These are phyloP conservation scores for Agonopterix heracliana DNA, from an alignment of 2,888 invertebrate genomes.

Conservation along the genomic window DNA sequence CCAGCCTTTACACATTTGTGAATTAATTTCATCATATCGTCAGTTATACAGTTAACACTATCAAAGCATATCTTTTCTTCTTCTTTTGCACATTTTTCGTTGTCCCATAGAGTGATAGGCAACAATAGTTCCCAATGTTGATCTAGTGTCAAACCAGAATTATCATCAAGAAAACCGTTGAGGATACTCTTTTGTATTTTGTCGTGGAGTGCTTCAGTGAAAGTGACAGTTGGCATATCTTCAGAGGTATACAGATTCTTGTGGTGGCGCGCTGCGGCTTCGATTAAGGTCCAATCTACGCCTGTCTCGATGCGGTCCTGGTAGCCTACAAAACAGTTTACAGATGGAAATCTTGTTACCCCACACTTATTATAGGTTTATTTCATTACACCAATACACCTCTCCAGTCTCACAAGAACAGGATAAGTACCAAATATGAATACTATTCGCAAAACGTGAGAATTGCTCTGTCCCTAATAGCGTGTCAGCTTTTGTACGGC, in stretches of 20 bases:
- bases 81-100: constrained; percentile 45
- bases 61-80: constrained; percentile 53
- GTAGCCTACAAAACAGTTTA: constrained; percentile 36
- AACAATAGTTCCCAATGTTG: constrained; percentile 53
- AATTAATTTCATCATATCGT: constrained; percentile 43
- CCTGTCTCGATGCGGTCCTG: constrained; percentile 52
- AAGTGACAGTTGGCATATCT: constrained; percentile 30
- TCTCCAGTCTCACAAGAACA: too few species aligned
- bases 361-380: too few species aligned
- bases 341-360: too few species aligned
- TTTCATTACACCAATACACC: too few species aligned
- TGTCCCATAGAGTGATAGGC: constrained; percentile 55
- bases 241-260: constrained; percentile 31
- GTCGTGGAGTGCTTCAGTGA: constrained; percentile 43
- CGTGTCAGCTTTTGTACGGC: too few species aligned
- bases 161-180: constrained; percentile 41
- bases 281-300: constrained; percentile 50
- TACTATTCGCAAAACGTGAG: too few species aligned
- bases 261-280: constrained; percentile 41
- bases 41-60: constrained; percentile 45
- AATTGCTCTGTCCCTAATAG: too few species aligned
- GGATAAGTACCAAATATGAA: too few species aligned
- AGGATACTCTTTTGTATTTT: constrained; percentile 52
- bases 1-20: constrained; percentile 37
- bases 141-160: constrained; percentile 38